Base-by-base conservation (phyloP, 2,888 invertebrate species). In the Poecilobothrus nobilitatus region DNA sequence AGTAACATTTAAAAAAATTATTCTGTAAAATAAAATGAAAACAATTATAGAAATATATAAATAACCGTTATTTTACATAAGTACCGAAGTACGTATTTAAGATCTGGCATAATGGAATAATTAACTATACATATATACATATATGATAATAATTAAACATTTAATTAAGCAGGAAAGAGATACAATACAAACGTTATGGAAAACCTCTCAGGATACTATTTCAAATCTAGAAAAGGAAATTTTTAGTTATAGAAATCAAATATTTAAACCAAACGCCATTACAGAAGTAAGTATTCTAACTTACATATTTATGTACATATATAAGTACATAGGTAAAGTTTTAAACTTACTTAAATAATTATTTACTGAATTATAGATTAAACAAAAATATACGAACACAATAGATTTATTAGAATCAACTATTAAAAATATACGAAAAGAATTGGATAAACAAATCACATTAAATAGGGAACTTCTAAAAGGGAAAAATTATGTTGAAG, bases 141-240 rank as follows among this genome's bases (percentile, higher is more conserved):
- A n/a, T n/a, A n/a, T n/a, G n/a, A n/a, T n/a, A n/a, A n/a, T n/a
- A n/a, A n/a, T n/a, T n/a, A 34, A 34, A 7, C 34, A 34, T 61
- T 21, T 66, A n/a, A n/a, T n/a, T n/a, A n/a, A n/a, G n/a, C 75
- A 87, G 85, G 91, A 91, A 81, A 87, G 89, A 74, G 86, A 87
- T 67, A 87, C 87, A 0, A 81, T 88, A 2, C 83, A 85, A 65
- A 84, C 86, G 21, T 77, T 91, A 53, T 90, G 90, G 87, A 87
- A 88, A 77, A 87, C 86, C 71, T 86, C 89, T 0, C 82, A 89
- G 71, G 86, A 86, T 75, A 87, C 88, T 0, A 87, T 90, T 66
- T 86, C 87, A 61, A 84, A 85, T 66, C 81, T 91, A 69, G 91
- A 91, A 76, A 84, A 83, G 22, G 89, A 91, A 80, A 78, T 91